These are phyloP conservation scores for Sardina pilchardus DNA, from an alignment of 2,113 vertebrate species.

Conservation along the genomic window DNA sequence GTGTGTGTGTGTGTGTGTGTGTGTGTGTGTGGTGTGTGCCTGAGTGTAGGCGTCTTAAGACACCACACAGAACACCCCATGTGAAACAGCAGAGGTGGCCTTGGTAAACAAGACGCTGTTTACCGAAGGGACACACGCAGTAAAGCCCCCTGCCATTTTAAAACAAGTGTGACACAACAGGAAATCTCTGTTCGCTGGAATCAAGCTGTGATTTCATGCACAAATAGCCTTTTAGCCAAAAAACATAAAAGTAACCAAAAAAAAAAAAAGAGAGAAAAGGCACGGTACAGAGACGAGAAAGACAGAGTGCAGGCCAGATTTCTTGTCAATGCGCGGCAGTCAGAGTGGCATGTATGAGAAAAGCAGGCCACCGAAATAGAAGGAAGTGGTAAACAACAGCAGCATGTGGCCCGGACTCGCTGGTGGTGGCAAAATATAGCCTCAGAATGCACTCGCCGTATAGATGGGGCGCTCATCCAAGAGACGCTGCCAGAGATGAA, in stretches of 20 bases:
- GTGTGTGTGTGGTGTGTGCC: not conserved
- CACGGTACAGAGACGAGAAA: not conserved
- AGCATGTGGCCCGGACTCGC: not conserved
- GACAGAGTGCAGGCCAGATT: not conserved
- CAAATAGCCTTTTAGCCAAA: not conserved
- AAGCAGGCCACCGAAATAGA: not conserved
- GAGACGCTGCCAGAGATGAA: not conserved
- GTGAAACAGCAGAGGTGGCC: not conserved
- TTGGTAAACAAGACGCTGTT: not conserved
- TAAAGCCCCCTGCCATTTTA: not conserved
- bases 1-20: not conserved
- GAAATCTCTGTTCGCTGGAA: not conserved
- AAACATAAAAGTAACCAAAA: not conserved
- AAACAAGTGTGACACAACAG: not conserved
- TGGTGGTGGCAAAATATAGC: not conserved
- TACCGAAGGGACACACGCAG: not conserved
- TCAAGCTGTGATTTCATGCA: not conserved
- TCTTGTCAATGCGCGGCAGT: not conserved
- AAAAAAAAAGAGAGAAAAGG: not conserved
- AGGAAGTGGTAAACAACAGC: constrained; percentile 1
- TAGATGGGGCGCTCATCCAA: not conserved
- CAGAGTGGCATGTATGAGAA: not conserved
- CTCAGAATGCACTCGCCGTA: not conserved
- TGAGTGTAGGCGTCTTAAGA: not conserved
- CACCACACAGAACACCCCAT: not conserved